Percentiles rank a stretch among this genome's conserved stretches.
phyloP scores from a whole-genome alignment of 2,113 vertebrate genomes.

The Trematocara variabile region DNA sequence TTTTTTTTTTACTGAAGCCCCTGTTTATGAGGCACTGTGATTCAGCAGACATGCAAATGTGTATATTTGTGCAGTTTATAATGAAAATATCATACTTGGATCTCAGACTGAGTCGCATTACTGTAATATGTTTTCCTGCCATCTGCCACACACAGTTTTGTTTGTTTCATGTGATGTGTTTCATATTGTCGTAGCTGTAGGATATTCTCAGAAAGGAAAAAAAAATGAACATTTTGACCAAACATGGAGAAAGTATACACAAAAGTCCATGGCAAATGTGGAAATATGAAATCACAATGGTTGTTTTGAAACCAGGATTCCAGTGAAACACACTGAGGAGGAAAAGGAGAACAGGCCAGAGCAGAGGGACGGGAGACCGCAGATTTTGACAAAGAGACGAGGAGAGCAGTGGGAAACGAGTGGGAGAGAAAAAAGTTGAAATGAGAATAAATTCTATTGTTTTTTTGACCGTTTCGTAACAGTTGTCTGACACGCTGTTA shows the following conservation, averaged over 20 bases:
- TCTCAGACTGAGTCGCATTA: not conserved
- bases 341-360: not conserved
- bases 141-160: not conserved
- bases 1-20: not conserved
- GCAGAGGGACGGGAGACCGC: not conserved
- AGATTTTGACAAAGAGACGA: not conserved
- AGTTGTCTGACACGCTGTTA: not conserved
- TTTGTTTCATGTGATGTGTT: not conserved
- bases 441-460: not conserved
- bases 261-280: not conserved
- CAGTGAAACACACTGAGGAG: not conserved
- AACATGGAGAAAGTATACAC: not conserved
- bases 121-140: not conserved
- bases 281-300: not conserved
- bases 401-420: not conserved
- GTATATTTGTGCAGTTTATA: not conserved
- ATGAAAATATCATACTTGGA: not conserved
- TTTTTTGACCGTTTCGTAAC: not conserved
- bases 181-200: not conserved
- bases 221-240: not conserved
- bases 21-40: not conserved
- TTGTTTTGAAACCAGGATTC: not conserved
- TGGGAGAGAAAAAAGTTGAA: not conserved
- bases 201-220: not conserved
- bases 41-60: not conserved